Evolutionary conservation across 2,888 invertebrate species (phyloP).

Genomic region (Teinopalpus imperialis): DNA sequence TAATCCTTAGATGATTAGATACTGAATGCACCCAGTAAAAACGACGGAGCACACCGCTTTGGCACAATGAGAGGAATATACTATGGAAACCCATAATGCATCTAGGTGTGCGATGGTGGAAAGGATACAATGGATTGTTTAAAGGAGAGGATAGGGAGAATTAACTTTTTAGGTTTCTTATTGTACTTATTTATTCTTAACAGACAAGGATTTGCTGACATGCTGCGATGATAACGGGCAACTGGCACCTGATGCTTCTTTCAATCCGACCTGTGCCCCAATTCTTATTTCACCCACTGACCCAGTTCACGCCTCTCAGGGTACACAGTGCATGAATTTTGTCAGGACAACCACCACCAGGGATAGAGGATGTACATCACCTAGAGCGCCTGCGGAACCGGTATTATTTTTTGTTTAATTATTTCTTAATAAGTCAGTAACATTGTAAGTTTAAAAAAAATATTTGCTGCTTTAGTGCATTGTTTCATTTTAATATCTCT

Average conservation of each 20-base stretch:
- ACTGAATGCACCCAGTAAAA: no score
- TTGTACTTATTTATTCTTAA: no score
- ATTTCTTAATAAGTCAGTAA: neutral
- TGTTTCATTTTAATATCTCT: no score
- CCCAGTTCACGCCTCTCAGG: slow-evolving; percentile 69
- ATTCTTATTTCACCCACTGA: slow-evolving; percentile 62
- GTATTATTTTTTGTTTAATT: slow-evolving; percentile 61
- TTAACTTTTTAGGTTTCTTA: no score
- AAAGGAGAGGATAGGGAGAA: no score
- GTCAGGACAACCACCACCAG: slow-evolving; percentile 86
- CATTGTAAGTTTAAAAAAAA: no score
- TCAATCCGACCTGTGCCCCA: slow-evolving; percentile 64
- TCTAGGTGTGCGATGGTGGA: no score
- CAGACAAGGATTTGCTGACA: slow-evolving; percentile 57
- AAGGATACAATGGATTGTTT: no score
- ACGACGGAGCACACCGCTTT: no score
- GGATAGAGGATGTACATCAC: slow-evolving; percentile 84
- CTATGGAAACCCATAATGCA: no score
- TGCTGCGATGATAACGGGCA: slow-evolving; percentile 67
- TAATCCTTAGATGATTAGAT: no score
- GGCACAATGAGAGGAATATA: no score
- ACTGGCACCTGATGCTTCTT: slow-evolving; percentile 45
- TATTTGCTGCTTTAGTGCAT: neutral
- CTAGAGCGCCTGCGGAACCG: slow-evolving; percentile 86
- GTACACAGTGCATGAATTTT: slow-evolving; percentile 87